Conservation (phyloP, 2,888 invertebrate species). For the Eremobia ochroleuca region DNA sequence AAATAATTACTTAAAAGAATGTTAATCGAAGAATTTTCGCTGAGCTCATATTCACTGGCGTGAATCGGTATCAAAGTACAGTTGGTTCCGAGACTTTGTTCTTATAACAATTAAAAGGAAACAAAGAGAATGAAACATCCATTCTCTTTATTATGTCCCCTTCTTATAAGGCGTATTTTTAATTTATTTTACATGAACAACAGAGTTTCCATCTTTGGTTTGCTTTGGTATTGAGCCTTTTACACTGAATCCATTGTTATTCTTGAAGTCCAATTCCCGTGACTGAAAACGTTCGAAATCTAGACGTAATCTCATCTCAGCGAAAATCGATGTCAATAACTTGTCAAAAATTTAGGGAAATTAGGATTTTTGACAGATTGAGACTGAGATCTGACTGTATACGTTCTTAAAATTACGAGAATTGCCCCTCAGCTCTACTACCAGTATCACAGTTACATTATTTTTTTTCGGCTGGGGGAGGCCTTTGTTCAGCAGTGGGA, state of each 20-base stretch:
- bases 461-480: not conserved
- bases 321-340: too few relatives aligned
- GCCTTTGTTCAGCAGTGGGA: too few relatives aligned
- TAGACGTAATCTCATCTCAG: not conserved
- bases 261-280: not conserved
- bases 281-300: not conserved
- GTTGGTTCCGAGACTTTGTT: not conserved
- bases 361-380: not conserved
- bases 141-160: not conserved
- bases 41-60: slow-evolving; percentile 19
- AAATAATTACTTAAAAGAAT: slow-evolving; percentile 32
- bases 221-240: not conserved
- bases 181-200: not conserved
- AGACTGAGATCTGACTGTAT: too few relatives aligned
- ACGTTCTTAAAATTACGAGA: too few relatives aligned
- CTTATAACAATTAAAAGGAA: not conserved
- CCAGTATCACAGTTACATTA: not conserved
- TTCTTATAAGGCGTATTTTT: not conserved
- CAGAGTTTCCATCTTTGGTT: not conserved
- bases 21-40: slow-evolving; percentile 30
- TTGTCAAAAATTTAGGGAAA: not conserved
- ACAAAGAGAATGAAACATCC: not conserved
- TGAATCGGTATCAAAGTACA: slow-evolving; percentile 6
- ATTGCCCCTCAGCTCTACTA: too few relatives aligned
- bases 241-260: not conserved